phyloP scores from a whole-genome alignment of 2,888 invertebrate species.

The Dryocosmus kuriphilus region DNA sequence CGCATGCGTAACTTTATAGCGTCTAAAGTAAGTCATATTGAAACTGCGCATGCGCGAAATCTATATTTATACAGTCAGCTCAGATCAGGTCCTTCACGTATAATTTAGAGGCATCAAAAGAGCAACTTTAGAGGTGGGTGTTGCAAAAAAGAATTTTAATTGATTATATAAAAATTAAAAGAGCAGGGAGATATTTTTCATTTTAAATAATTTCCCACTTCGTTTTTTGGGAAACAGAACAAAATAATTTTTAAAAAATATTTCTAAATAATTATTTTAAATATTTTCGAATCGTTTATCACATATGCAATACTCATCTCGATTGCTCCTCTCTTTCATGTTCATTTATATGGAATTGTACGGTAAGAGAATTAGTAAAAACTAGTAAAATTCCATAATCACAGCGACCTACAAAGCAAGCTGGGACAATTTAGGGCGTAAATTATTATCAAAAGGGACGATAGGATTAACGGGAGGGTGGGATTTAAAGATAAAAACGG shows the following conservation, averaged over 20 bases:
- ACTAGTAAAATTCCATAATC: slow-evolving; percentile 65
- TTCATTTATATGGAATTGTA: slow-evolving; percentile 50
- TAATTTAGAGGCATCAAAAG: no score
- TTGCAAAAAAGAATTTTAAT: background rate
- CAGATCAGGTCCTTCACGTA: no score
- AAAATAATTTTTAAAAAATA: no score
- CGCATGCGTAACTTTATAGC: no score
- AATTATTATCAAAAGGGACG: slow-evolving; percentile 69
- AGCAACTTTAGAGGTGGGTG: no score
- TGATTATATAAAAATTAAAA: background rate
- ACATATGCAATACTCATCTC: slow-evolving; percentile 49
- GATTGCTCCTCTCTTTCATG: slow-evolving; percentile 49
- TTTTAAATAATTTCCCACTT: no score
- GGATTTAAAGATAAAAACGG: slow-evolving; percentile 71
- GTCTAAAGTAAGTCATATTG: no score
- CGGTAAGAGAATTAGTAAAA: slow-evolving; percentile 47
- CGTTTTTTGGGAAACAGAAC: no score
- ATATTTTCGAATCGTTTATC: background rate
- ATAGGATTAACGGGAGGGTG: slow-evolving; percentile 68
- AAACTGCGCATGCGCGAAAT: no score
- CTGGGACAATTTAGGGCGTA: slow-evolving; percentile 67
- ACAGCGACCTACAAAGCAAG: slow-evolving; percentile 77
- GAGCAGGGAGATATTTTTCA: no score
- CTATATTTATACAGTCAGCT: no score
- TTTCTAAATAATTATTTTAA: no score